phyloP scores from a whole-genome alignment of 2,888 invertebrate species.

The Omphaloscelis lunosa region DNA sequence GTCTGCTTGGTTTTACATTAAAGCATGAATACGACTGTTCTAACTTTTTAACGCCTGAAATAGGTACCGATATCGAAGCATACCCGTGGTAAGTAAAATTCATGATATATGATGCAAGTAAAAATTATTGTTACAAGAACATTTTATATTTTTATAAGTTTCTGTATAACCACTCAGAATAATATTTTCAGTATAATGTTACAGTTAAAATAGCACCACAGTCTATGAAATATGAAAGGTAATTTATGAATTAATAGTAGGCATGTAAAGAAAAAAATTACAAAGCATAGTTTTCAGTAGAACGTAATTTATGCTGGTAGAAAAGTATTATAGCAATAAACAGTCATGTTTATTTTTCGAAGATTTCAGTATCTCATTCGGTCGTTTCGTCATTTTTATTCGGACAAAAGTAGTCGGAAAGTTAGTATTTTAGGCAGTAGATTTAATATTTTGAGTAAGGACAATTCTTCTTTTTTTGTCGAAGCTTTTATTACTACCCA shows the following conservation, averaged over 20 bases:
- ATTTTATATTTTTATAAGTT: background rate
- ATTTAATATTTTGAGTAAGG: too few relatives aligned
- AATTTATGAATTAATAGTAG: background rate
- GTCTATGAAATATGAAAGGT: conserved; percentile 5
- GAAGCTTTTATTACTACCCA: too few relatives aligned
- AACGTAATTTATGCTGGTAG: too few relatives aligned
- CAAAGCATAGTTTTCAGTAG: too few relatives aligned
- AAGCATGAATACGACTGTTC: background rate
- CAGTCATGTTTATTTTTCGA: too few relatives aligned
- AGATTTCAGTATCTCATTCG: too few relatives aligned
- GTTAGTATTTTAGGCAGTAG: too few relatives aligned
- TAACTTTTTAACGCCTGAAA: background rate
- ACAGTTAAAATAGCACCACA: conserved; percentile 4
- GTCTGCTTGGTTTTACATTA: conserved; percentile 5
- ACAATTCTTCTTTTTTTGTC: too few relatives aligned
- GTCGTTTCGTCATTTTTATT: too few relatives aligned
- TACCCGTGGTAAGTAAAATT: conserved; percentile 6
- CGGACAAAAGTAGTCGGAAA: too few relatives aligned
- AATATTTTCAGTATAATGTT: conserved; percentile 13
- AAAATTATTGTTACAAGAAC: conserved; percentile 5
- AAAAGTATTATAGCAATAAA: too few relatives aligned
- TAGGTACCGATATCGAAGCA: background rate
- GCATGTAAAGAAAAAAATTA: too few relatives aligned
- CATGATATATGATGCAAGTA: background rate
- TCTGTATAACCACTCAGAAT: conserved; percentile 13